Evolutionary conservation across 2,888 invertebrate genomes (phyloP), one percentile per base, ranked within the genome.

Genomic region (Gisinianus flammeolus): DNA sequence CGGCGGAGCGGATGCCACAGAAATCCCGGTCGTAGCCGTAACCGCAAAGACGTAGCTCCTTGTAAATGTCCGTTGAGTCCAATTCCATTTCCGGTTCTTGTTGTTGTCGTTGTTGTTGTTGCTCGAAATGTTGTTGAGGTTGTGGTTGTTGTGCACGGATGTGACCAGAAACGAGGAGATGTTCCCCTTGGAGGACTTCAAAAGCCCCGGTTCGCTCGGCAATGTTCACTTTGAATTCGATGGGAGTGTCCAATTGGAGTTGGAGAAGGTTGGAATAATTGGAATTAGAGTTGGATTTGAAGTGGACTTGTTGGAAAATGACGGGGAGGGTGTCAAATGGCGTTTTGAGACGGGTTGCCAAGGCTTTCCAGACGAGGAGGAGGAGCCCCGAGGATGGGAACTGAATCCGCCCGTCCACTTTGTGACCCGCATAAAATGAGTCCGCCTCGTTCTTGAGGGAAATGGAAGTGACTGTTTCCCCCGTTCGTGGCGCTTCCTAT

Each of bases 321-420:
- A 97, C 92, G 0, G 94, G 91, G 30, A 94, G 89, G 82, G 94
- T 91, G 30, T 91, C 90, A 83, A 89, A 91, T 0, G 91, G 88
- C 64, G 91, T 90, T 76, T 91, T 92, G 31, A 87, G 86, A 89
- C 92, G 91, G 87, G 92, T 89, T 2, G 92, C 92, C n/a, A 93
- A 87, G 0, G 93, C 92, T 85, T 93, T 92, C 94, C 94, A 94
- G 0, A 92, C 92, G 22, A 92, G 88, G 54, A 92, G 92, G 90
- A 97, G 89, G 86, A 96, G 96, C 16, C 96, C 97, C 54, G 98
- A 97, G 80, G 97, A 97, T 24, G 98, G 98, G 89, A 95, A 98
- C 28, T 98, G 89, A 72, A 97, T 90, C 86, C 97, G 91, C 31
- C 96, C 94, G 87, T 97, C 96, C 79, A 97, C 93, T 16, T 92